phyloP scores from a whole-genome alignment of 2,797 vertebrate species.

The Liparis tanakae region DNA sequence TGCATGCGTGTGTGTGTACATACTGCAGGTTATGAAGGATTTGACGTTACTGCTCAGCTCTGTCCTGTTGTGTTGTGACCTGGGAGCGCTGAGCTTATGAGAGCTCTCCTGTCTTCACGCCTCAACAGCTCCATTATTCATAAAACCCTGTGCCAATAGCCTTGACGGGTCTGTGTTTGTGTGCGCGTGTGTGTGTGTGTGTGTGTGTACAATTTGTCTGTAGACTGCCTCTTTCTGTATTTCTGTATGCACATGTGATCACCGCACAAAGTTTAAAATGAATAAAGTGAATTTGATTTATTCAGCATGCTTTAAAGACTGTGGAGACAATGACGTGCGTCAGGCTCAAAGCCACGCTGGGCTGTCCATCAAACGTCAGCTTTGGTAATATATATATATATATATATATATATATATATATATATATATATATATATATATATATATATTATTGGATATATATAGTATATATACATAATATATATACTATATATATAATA shows the following conservation, averaged over 20 bases:
- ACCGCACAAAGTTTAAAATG: neutral
- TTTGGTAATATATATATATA: neutral
- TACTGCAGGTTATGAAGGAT: conserved; percentile 55
- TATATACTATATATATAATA: too few relatives aligned
- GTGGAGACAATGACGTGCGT: neutral
- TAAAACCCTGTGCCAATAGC: conserved; percentile 60
- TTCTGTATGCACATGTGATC: conserved; percentile 18
- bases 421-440: too few relatives aligned
- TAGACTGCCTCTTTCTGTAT: conserved; percentile 19
- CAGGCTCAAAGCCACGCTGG: neutral
- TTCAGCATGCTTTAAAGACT: neutral
- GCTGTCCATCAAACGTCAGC: neutral
- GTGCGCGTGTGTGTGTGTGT: conserved; percentile 15
- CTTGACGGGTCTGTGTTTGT: conserved; percentile 10
- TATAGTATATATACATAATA: too few relatives aligned
- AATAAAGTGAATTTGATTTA: neutral
- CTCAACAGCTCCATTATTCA: conserved; percentile 78
- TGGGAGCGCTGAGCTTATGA: conserved; percentile 66
- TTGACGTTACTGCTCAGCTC: conserved; percentile 59
- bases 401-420: too few relatives aligned
- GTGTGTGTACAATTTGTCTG: conserved; percentile 22
- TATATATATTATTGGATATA: too few relatives aligned
- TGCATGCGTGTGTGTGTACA: conserved; percentile 37
- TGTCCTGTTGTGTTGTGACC: conserved; percentile 66
- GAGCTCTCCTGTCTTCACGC: conserved; percentile 69